Evolutionary conservation across 1,140 invertebrate genomes (phyloP), one percentile per base, ranked within the genome.

Genomic region (Cepaea nemoralis): DNA sequence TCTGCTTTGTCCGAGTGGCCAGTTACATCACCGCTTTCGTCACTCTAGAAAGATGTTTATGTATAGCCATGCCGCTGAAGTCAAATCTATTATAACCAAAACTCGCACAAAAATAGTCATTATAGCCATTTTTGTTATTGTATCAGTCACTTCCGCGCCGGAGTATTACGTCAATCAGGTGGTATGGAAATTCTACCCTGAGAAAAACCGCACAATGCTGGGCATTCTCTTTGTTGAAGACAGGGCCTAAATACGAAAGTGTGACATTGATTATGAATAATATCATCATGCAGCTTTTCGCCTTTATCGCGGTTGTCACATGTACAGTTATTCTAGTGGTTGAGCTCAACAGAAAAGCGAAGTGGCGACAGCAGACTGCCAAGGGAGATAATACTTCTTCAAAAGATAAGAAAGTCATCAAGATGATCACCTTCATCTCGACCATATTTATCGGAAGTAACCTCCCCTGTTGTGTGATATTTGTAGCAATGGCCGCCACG

Each of bases 21-120:
- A 76, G 74, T 48, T 77, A 50, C 45, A 63, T 77, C 75, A 77
- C 75, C 2, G 75, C 75, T 31, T 77, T 77, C 27, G 42, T 77
- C 2, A 77, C 75, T 5, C 39, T 77, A 1, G 75, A 77, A 40
- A 40, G 75, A 22, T 77, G 75, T 35, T 24, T 77, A 33, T 77
- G 75, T 50, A 66, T 77, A 14, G 75, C 59, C 5, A 14, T 77
- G 31, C 48, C 75, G 0, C 33, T 77, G 27, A 77, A 35, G 59
- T 77, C 3, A 59, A 66, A 35, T 19, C 75, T 0, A 66, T 77
- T 19, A 59, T 77, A 5, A 77, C 75, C 3, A 35, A 33, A 33
- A 77, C 2, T 22, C 31, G 75, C 45, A 63, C 75, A 14, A 63
- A 63, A 31, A 14, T 6, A 35, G 48, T 39, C 19, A 45, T 77